A percentile compares a stretch with the other conserved stretches of the same genome.
Conservation (phyloP, 1,140 invertebrate genomes). For the Lordiphosa clarofinis region DNA sequence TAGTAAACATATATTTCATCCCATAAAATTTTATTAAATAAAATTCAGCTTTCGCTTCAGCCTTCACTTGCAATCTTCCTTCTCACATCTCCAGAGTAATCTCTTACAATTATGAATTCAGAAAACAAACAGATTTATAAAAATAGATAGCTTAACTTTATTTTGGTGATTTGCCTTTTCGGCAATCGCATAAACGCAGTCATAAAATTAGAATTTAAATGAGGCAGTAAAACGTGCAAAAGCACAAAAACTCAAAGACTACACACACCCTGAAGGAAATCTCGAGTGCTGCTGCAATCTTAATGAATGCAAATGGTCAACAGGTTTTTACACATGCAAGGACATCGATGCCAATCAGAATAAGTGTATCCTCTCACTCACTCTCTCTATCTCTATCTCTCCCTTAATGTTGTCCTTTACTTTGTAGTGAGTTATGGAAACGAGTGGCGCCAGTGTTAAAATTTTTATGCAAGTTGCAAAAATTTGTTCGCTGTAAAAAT, state of each 20-base stretch:
- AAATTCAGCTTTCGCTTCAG: too few relatives aligned
- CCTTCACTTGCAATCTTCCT: too few relatives aligned
- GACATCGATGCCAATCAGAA: conserved; percentile 66
- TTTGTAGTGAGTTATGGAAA: conserved; percentile 70
- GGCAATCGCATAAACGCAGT: conserved; percentile 65
- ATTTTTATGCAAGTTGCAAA: conserved; percentile 43
- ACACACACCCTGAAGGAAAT: conserved; percentile 1
- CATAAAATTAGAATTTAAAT: conserved; percentile 76
- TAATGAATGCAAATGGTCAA: conserved; percentile 79
- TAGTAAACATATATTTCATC: too few relatives aligned
- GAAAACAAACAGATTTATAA: conserved; percentile 32
- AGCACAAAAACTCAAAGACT: conserved; percentile 23
- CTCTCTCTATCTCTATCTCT: background rate
- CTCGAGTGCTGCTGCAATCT: conserved; percentile 4
- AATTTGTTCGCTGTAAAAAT: conserved; percentile 52
- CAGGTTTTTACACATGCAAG: conserved; percentile 58
- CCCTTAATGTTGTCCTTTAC: conserved; percentile 27
- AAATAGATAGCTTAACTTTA: conserved; percentile 43
- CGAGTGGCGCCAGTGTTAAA: conserved; percentile 66
- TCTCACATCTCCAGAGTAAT: background rate
- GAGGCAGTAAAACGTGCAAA: conserved; percentile 58
- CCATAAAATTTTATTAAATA: too few relatives aligned
- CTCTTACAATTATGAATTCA: background rate
- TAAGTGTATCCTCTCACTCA: conserved; percentile 47
- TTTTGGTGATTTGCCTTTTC: conserved; percentile 41